phyloP scores from a whole-genome alignment of 1,140 invertebrate species.

The Papilio xuthus region DNA sequence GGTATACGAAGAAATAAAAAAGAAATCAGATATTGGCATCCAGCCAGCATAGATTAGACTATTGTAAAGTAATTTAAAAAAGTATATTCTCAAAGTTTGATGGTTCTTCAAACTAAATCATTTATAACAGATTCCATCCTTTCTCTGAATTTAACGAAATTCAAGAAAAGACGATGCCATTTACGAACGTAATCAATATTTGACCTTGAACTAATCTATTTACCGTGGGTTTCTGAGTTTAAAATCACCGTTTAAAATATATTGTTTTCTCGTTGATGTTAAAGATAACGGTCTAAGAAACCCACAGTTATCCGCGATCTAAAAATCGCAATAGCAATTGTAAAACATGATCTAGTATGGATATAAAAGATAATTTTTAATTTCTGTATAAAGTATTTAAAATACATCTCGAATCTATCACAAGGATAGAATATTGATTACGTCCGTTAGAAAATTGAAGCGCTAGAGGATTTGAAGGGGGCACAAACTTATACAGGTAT shows the following conservation, averaged over 20 bases:
- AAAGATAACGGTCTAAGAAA: no score
- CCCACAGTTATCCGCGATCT: no score
- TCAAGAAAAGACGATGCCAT: not conserved
- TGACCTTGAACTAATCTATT: no score
- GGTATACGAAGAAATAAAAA: no score
- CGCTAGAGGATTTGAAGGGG: constrained; percentile 18
- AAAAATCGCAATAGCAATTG: no score
- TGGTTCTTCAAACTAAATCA: not conserved
- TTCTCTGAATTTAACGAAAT: not conserved
- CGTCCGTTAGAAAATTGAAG: constrained; percentile 32
- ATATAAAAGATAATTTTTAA: not conserved
- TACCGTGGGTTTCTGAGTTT: no score
- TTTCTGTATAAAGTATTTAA: not conserved
- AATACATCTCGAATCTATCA: not conserved
- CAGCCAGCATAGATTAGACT: no score
- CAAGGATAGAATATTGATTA: not conserved
- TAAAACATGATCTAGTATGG: not conserved
- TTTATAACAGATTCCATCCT: not conserved
- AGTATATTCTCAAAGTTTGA: not conserved
- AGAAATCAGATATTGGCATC: no score
- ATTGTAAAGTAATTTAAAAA: no score
- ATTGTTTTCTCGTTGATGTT: no score
- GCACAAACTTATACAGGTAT: constrained; percentile 35
- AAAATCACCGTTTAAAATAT: no score
- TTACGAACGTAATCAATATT: not conserved